phyloP scores from a whole-genome alignment of 2,888 invertebrate genomes.

The Ormyrus rosae region DNA sequence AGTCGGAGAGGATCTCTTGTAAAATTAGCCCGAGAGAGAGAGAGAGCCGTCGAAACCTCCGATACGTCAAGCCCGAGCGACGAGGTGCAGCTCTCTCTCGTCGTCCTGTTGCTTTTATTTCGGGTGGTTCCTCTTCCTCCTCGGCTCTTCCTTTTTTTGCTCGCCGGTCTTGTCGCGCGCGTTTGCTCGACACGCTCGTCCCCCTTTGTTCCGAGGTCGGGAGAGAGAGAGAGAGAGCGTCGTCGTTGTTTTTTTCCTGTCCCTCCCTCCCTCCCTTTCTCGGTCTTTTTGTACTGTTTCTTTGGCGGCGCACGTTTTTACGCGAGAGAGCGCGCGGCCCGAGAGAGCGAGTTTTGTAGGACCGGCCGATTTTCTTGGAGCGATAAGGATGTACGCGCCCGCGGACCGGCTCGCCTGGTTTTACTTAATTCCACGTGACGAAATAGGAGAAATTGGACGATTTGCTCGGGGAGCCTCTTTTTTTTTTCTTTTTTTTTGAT shows the following conservation, averaged over 20 bases:
- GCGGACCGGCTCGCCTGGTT: slow-evolving; percentile 4
- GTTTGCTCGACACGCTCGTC: slow-evolving; percentile 37
- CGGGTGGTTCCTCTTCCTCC: neutral
- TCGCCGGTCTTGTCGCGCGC: slow-evolving; percentile 40
- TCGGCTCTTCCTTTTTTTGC: slow-evolving; percentile 16
- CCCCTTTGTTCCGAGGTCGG: slow-evolving; percentile 42
- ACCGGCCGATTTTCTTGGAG: slow-evolving; percentile 42
- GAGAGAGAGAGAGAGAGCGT: no score
- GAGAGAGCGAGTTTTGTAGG: slow-evolving; percentile 34
- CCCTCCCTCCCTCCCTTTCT: no score
- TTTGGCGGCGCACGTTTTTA: no score
- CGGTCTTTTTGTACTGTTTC: no score
- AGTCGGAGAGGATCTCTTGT: no score
- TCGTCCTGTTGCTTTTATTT: slow-evolving; percentile 1
- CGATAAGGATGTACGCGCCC: slow-evolving; percentile 41
- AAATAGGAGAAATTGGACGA: slow-evolving; percentile 53
- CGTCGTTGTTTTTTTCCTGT: no score
- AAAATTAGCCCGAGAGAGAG: neutral
- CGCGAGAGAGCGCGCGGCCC: neutral
- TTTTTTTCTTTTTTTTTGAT: neutral
- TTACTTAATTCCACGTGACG: slow-evolving; percentile 54
- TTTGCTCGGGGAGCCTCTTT: slow-evolving; percentile 22
- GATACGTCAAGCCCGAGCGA: no score
- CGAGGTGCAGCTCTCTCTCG: neutral
- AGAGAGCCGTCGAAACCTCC: neutral